Evolutionary conservation across 2,113 vertebrate species (phyloP), one percentile per base, ranked within the genome.

Genomic region (Heterotilapia buettikoferi): DNA sequence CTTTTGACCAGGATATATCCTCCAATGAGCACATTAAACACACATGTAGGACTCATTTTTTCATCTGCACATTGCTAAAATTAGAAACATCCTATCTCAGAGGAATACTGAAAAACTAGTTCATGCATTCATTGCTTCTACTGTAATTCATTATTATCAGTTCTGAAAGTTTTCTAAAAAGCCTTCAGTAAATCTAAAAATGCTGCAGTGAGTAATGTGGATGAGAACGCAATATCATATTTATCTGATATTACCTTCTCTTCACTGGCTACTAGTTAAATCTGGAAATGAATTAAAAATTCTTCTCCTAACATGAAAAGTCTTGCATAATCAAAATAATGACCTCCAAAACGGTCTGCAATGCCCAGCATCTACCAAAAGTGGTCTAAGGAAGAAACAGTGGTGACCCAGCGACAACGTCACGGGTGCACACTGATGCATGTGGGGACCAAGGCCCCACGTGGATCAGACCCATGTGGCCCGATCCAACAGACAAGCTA

Each of bases 201-300:
- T 38, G 33, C 31, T 66, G 18, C 61, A 66, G 61, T 6, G 1
- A 12, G 18, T 66, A 66, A 66, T 38, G 10, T 36, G 61, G 10
- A 66, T 38, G 61, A 71, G 63, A 71, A 71, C 0, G 11, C 12
- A 21, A 71, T 40, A 38, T 40, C 36, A 68, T 40, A 40, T 68
- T 40, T 68, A 38, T 40, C 63, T 21, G 19, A 40, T 68, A 68
- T 21, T 68, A 38, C 36, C 36, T 40, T 68, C 7, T 21, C n/a
- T 21, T 68, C 36, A 68, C n/a, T 68, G 63, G 63, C 33, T 68
- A 38, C 63, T 14, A 13, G 63, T 40, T 14, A 68, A 68, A 68
- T 14, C 19, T 13, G 33, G 63, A 68, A 68, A 21, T 40, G 12
- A 68, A 68, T 68, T 68, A 40, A 14, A 68, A 68, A 68, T 14